A percentile compares a stretch with the other conserved stretches of the same genome.
Evolutionary conservation across 2,888 invertebrate species (phyloP).

Genomic region (Drosophila mimetica): DNA sequence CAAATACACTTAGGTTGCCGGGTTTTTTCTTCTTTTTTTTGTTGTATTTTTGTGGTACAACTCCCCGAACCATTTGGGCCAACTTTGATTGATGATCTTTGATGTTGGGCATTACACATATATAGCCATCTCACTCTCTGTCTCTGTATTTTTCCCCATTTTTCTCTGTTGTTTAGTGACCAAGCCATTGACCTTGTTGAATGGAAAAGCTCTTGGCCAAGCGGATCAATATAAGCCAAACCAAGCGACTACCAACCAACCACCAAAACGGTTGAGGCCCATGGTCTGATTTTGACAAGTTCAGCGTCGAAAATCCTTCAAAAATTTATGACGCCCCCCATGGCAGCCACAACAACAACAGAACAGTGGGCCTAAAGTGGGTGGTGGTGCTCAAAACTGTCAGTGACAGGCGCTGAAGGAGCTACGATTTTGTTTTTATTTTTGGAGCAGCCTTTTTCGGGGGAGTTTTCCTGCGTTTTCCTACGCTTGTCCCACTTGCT

Average conservation of each 20-base stretch:
- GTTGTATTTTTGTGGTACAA: too few relatives aligned
- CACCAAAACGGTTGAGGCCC: slow-evolving; percentile 43
- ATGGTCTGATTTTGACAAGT: slow-evolving; percentile 83
- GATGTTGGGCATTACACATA: background rate
- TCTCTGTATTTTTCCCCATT: slow-evolving; percentile 1
- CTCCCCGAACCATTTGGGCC: slow-evolving; percentile 29
- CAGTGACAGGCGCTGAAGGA: slow-evolving; percentile 69
- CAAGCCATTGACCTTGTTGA: slow-evolving; percentile 76
- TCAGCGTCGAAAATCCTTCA: slow-evolving; percentile 83
- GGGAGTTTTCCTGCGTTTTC: slow-evolving; percentile 34
- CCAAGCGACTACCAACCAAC: slow-evolving; percentile 31
- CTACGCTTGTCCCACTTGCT: slow-evolving; percentile 47
- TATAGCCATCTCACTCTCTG: slow-evolving; percentile 5
- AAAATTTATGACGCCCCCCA: slow-evolving; percentile 73
- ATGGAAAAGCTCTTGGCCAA: slow-evolving; percentile 43
- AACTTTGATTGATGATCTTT: slow-evolving; percentile 77
- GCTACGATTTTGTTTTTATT: slow-evolving; percentile 34
- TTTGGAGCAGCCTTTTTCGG: slow-evolving; percentile 19
- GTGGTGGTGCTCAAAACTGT: slow-evolving; percentile 52
- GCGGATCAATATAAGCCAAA: slow-evolving; percentile 65
- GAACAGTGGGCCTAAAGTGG: slow-evolving; percentile 6
- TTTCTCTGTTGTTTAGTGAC: slow-evolving; percentile 22
- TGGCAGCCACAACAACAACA: slow-evolving; percentile 9
- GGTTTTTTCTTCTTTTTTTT: slow-evolving; percentile 6
- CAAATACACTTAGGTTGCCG: slow-evolving; percentile 69